phyloP scores from a whole-genome alignment of 1,140 invertebrate genomes.

The Zaprionus vittiger region DNA sequence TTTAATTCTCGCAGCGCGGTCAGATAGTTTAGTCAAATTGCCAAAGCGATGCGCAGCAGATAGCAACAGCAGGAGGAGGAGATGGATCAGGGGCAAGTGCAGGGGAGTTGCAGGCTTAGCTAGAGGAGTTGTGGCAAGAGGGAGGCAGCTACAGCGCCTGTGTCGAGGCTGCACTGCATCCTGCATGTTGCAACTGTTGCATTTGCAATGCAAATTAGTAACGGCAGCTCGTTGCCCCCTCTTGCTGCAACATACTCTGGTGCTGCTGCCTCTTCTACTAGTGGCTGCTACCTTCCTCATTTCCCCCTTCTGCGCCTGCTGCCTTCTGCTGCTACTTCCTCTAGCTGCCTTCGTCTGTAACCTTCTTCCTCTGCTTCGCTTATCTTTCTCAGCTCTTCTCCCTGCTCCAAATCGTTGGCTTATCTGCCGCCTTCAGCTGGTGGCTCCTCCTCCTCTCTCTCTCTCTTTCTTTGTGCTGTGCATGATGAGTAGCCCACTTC shows the following conservation, averaged over 20 bases:
- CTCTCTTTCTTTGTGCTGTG: too few relatives aligned
- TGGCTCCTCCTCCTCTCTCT: too few relatives aligned
- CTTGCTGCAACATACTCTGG: background rate
- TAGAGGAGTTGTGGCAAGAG: too few relatives aligned
- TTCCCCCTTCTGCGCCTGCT: background rate
- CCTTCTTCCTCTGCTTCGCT: too few relatives aligned
- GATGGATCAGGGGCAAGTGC: background rate
- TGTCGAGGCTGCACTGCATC: slow-evolving; percentile 20
- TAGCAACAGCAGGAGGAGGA: background rate
- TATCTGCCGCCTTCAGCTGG: too few relatives aligned
- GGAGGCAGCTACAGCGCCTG: background rate
- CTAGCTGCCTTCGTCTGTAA: background rate
- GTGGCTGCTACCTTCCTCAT: background rate
- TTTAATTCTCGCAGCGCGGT: slow-evolving; percentile 24
- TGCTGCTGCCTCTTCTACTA: background rate
- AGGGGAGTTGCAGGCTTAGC: background rate
- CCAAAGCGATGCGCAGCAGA: slow-evolving; percentile 9
- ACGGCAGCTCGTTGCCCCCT: slow-evolving; percentile 36
- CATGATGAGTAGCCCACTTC: too few relatives aligned
- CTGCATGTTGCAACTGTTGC: slow-evolving; percentile 7
- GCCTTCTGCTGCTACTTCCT: background rate
- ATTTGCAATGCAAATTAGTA: slow-evolving; percentile 79
- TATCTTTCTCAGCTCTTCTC: too few relatives aligned
- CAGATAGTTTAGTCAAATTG: slow-evolving; percentile 57
- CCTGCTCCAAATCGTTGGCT: too few relatives aligned